Evolutionary conservation across 2,888 invertebrate genomes (phyloP), one percentile per base, ranked within the genome.

Genomic region (Spialia ferax): DNA sequence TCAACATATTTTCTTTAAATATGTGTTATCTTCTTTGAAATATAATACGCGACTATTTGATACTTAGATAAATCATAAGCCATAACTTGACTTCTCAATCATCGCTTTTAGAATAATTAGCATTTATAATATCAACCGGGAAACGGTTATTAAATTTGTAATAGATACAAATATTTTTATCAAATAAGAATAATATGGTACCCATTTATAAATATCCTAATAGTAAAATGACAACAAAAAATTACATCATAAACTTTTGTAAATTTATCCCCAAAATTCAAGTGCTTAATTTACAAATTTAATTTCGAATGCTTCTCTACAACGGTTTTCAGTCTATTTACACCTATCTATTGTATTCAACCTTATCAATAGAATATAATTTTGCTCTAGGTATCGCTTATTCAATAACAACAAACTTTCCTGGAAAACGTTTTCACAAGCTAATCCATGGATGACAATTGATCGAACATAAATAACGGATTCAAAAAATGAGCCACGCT

Each of bases 101-200:
- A 87, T 79, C 87, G 80, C 80, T 76, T 73, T 81, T 75, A 81
- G 85, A 89, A 87, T 87, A n/a, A 86, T 89, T 83, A 85, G 75
- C 83, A 84, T 86, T 86, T 81, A 79, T 81, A 88, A 85, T 85
- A 84, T 85, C 79, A 82, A 77, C 88, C 88, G 92, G 91, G 89
- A 89, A 89, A 83, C 79, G 85, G 80, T 83, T 87, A 83, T 91
- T 88, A 86, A 87, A 85, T 80, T 82, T 80, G 18, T 15, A 20
- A 32, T 32, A 8, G 10, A 29, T 29, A 32, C 10, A 32, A 32
- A 8, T 32, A 32, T 11, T 35, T 35, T 35, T 35, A 35, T 13
- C 38, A 38, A 13, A 38, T 13, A n/a, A 1, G 6, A 32, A 3
- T 38, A 38, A 13, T n/a, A 7, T 32, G 10, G 10, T 32, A 8